Base-by-base conservation (phyloP, 2,888 invertebrate species). In the Iselma pallidipennis region DNA sequence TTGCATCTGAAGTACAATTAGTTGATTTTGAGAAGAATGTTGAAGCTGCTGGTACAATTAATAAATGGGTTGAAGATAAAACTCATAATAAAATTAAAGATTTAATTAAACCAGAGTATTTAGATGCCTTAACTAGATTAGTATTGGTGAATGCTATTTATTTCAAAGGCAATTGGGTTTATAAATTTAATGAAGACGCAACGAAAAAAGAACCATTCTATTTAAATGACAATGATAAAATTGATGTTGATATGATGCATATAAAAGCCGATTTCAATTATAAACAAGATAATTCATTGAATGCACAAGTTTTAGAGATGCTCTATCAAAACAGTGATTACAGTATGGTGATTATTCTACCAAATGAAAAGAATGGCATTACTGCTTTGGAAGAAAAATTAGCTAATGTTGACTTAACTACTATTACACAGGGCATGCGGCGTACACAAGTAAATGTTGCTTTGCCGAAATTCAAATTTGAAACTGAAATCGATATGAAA, bases 81-180 rank as follows among this genome's bases (percentile, higher is more conserved):
- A 96, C 96, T 0, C 88, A 91, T 59, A 80, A 89, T 7, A 91
- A 88, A 76, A 95, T 96, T 55, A 86, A 87, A 66, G 83, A 93
- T 68, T 82, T 96, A 1, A 77, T 96, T 37, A 78, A 84, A 3
- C 9, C 85, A 2, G 87, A 83, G 67, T 81, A 83, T 69, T 74
- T 91, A 0, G 71, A 79, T 71, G 29, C 58, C 0, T 74, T 80
- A 2, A 90, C 90, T 1, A 83, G 86, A 50, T 79, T 91, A 56
- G 87, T 93, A 2, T 83, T 93, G 5, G 85, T 91, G 5, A 94
- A n/a, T n/a, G n/a, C n/a, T n/a, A n/a, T n/a, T n/a, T n/a, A n/a
- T n/a, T n/a, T n/a, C n/a, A n/a, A n/a, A 92, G 75, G 92, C 92
- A 1, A 84, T 94, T 6, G 91, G 92, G 76, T 93, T 93, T 80